A percentile compares a stretch with the other conserved stretches of the same genome.
These are phyloP conservation scores for Trissolcus basalis DNA, from an alignment of 1,140 invertebrate genomes.

Conservation along the genomic window DNA sequence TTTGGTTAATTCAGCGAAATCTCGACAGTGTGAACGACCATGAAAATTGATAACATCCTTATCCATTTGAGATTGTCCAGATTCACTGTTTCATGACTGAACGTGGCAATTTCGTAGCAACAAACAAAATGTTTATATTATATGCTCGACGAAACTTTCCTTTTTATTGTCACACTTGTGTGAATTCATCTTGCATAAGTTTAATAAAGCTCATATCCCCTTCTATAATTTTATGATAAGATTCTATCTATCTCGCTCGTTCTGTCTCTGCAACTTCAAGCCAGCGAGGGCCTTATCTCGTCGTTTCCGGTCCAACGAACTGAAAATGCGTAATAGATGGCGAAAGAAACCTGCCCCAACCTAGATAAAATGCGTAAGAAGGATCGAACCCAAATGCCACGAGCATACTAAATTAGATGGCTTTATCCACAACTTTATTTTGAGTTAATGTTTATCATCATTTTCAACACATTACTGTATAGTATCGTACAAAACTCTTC, in stretches of 20 bases:
- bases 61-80: too few relatives aligned
- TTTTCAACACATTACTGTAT: neutral
- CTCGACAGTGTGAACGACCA: too few relatives aligned
- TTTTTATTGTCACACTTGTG: slow-evolving; percentile 44
- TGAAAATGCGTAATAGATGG: slow-evolving; percentile 76
- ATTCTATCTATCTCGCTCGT: slow-evolving; percentile 58
- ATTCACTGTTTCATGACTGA: too few relatives aligned
- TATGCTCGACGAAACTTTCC: too few relatives aligned
- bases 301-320: slow-evolving; percentile 75
- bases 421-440: slow-evolving; percentile 9
- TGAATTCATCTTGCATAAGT: slow-evolving; percentile 66
- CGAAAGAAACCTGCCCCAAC: slow-evolving; percentile 61
- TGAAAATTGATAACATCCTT: too few relatives aligned
- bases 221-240: slow-evolving; percentile 70
- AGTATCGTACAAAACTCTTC: neutral
- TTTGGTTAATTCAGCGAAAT: neutral
- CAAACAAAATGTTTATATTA: too few relatives aligned
- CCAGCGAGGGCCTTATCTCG: slow-evolving; percentile 71
- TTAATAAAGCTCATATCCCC: slow-evolving; percentile 61
- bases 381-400: slow-evolving; percentile 33
- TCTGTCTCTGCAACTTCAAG: slow-evolving; percentile 49
- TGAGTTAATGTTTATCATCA: slow-evolving; percentile 1
- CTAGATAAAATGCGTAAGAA: slow-evolving; percentile 57
- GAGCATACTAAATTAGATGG: slow-evolving; percentile 45
- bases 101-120: too few relatives aligned